Evolutionary conservation across 2,888 invertebrate genomes (phyloP), one percentile per base, ranked within the genome.

Genomic region (Amblyteles armatorius): DNA sequence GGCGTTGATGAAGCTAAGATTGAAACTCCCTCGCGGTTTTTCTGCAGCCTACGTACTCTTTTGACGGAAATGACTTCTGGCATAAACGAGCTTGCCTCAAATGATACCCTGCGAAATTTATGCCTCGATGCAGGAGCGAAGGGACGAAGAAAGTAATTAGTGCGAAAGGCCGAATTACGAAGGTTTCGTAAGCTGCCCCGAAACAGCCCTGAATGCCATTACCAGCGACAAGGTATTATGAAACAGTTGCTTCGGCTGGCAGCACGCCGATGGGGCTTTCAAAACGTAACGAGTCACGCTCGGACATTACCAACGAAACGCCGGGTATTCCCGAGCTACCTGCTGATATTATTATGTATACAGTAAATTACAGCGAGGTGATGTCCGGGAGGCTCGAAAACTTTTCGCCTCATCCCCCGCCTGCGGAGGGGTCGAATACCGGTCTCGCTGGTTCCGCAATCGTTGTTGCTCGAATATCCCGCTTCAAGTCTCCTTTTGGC

Each of bases 401-500:
- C 50, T 63, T 65, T 82, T 52, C 26, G 40, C 52, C 33, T 26
- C 48, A n/a, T 26, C 63, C 19, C 19, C 13, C 52, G 5, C 9
- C 26, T 1, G 67, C 22, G 11, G n/a, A 44, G 73, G 52, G n/a
- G 33, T 11, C 13, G 71, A 48, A 52, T 3, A 13, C 4, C 26
- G 52, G 16, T 52, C 50, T 9, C 26, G 50, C 26, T 26, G 33
- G 3, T 22, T 29, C 6, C 57, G 19, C 57, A 6, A 19, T 22
- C 60, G n/a, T 29, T 60, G 44, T 26, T 26, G 40, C 57, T 60
- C 19, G 22, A 40, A 40, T 40, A 11, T 19, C 11, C 13, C 67
- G 11, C 40, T 19, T 19, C 19, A 36, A 67, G 71, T 76, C 72
- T 76, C 40, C 22, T 78, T 73, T 68, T 79, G 71, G 65, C 83